Conservation (phyloP, 1,140 invertebrate species). For the Leptopilina boulardi region DNA sequence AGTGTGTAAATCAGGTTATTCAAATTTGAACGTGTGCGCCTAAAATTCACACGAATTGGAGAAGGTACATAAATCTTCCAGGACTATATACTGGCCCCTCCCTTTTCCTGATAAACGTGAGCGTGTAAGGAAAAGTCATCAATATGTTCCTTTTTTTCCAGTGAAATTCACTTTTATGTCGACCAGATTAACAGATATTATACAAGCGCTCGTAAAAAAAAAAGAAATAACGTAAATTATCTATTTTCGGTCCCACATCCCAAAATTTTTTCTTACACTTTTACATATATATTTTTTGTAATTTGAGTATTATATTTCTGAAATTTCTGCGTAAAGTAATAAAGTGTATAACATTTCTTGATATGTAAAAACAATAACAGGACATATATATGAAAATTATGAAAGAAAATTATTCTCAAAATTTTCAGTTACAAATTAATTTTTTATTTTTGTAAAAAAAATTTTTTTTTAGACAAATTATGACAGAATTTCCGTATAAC, state of each 20-base stretch:
- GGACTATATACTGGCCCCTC: neutral
- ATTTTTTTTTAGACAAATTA: no score
- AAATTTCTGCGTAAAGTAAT: no score
- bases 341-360: no score
- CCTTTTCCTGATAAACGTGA: neutral
- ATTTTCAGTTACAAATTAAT: no score
- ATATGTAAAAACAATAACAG: no score
- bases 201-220: neutral
- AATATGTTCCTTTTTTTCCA: neutral
- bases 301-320: neutral
- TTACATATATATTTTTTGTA: neutral
- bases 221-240: neutral
- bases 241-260: neutral
- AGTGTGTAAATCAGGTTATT: constrained; percentile 21
- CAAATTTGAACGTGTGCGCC: constrained; percentile 23
- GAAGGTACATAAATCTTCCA: constrained; percentile 18
- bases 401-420: no score
- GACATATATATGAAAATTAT: no score
- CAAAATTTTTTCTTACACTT: neutral
- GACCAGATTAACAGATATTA: constrained; percentile 2
- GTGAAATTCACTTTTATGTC: constrained; percentile 21
- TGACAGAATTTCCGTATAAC: no score
- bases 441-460: no score
- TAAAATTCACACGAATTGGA: constrained; percentile 22
- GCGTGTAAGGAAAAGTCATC: neutral